These are phyloP conservation scores for Drosophila dives DNA, from an alignment of 2,888 invertebrate species.

Conservation along the genomic window DNA sequence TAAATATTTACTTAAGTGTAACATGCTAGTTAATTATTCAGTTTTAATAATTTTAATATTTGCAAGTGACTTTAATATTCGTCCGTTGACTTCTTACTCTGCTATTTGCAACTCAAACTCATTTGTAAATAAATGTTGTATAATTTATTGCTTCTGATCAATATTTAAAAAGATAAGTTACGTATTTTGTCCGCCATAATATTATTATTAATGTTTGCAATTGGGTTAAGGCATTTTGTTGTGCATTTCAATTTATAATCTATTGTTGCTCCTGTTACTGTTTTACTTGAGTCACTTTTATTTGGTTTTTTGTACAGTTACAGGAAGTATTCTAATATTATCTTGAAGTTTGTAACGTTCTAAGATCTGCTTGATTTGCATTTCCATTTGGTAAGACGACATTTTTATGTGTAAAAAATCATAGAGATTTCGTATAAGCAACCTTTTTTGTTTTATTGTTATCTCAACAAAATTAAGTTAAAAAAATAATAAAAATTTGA, in stretches of 20 bases:
- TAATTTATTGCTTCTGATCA: not conserved
- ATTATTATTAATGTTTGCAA: constrained; percentile 61
- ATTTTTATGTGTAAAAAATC: not conserved
- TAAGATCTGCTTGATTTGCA: not conserved
- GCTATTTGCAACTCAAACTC: not conserved
- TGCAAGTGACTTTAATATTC: not conserved
- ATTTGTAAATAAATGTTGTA: not conserved
- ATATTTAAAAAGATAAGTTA: constrained; percentile 1
- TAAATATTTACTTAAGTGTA: constrained; percentile 11
- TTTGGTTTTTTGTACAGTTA: not conserved
- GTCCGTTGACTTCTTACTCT: not conserved
- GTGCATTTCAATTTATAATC: constrained; percentile 66
- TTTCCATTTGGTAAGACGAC: not conserved
- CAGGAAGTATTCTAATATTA: not conserved
- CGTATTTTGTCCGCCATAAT: constrained; percentile 11
- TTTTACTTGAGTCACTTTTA: constrained; percentile 47
- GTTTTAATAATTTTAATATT: constrained; percentile 1
- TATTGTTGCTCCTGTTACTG: constrained; percentile 42
- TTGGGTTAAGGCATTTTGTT: constrained; percentile 55
- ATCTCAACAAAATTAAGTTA: not conserved
- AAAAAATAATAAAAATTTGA: not conserved
- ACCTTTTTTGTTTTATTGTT: not conserved
- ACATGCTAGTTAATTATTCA: constrained; percentile 12
- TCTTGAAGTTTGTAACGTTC: not conserved
- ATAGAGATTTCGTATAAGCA: not conserved